Evolutionary conservation across 2,113 vertebrate genomes (phyloP), one percentile per base, ranked within the genome.

Genomic region (Polypterus senegalus): DNA sequence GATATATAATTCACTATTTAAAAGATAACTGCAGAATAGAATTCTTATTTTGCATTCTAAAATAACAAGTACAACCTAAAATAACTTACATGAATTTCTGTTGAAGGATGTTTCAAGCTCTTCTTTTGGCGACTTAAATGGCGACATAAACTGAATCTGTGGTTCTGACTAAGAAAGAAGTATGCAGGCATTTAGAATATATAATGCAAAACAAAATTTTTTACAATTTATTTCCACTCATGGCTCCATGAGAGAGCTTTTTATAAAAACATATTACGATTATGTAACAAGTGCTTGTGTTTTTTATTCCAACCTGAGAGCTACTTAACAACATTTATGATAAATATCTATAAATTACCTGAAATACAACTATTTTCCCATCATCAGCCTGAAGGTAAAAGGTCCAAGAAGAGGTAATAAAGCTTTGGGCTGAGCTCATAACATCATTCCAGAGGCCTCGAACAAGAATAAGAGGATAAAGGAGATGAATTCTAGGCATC

Each of bases 381-480:
- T 98, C 91, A 73, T 98, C 96, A 10, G 90, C 93, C 74, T 98
- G 95, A 71, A 99, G 88, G 77, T 97, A 99, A 75, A 99, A 95
- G 1, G 94, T 97, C 96, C 95, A 99, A 0, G 92, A 88, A 11
- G 94, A 93, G 2, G 90, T 88, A 70, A 99, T 92, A 63, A 99
- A 89, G 76, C 85, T 93, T 73, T 97, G 94, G 49, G 96, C 93
- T 3, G 94, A 96, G 77, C 79, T 94, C 90, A 98, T 89, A 67
- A 97, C 73, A 63, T 98, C 94, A 57, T 92, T 93, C 93, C 92
- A 97, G 66, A 99, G 88, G 0, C 90, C 92, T 62, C 86, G 83
- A 68, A 97, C 91, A 74, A 99, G 75, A 0, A 88, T 89, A 63
- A 99, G 76, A 47, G 94, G 94, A 73, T 93, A 91, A 4, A 98